A percentile compares a stretch with the other conserved stretches of the same genome.
phyloP scores from a whole-genome alignment of 2,113 vertebrate species.

The Pituophis catenifer region DNA sequence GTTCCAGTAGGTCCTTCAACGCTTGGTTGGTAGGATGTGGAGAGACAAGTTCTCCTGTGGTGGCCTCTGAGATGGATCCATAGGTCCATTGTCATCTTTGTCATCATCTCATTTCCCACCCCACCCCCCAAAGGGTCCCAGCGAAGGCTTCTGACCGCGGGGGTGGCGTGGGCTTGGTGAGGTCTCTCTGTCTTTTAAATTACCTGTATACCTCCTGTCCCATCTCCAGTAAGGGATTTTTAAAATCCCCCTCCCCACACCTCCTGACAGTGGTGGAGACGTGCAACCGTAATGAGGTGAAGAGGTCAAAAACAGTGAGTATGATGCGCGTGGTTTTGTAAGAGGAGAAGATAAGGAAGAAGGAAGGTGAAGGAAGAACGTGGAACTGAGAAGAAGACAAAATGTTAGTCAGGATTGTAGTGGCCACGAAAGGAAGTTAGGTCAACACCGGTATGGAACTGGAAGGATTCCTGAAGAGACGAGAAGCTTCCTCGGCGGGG shows the following conservation, averaged over 20 bases:
- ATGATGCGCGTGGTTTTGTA: neutral
- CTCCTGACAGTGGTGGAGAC: neutral
- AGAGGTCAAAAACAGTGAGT: constrained; percentile 5
- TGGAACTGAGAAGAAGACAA: neutral
- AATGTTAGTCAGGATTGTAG: too few species aligned
- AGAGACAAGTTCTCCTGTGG: neutral
- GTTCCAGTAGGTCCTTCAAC: neutral
- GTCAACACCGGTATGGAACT: neutral
- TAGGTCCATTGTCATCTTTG: neutral
- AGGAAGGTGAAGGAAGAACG: neutral
- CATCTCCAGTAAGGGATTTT: neutral
- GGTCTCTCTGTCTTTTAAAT: neutral
- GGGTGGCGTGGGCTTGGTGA: too few species aligned
- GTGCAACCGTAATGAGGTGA: neutral
- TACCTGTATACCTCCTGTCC: neutral
- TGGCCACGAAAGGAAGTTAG: neutral
- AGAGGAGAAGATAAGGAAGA: too few species aligned
- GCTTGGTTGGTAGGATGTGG: neutral
- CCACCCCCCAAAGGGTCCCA: too few species aligned
- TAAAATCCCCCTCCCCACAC: neutral
- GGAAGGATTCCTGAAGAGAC: neutral
- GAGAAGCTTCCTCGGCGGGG: neutral
- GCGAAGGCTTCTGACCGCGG: neutral
- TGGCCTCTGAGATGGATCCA: neutral
- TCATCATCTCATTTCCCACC: neutral